Base-by-base conservation (phyloP, 1,140 invertebrate genomes). In the Phymorhynchus buccinoides region DNA sequence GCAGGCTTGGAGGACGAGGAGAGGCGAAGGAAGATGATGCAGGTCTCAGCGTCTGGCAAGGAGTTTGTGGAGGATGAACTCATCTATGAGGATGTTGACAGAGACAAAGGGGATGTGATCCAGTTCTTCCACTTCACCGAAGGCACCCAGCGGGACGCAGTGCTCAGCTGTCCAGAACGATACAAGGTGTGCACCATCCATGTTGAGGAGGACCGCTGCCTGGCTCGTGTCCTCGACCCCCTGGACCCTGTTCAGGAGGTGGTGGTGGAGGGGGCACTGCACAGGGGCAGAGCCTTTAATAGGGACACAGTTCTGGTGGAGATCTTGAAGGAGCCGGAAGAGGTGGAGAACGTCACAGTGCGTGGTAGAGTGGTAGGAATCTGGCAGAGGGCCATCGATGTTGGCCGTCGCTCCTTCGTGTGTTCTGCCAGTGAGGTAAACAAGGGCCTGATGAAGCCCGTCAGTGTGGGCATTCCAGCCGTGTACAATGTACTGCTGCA, bases 221-320 rank as follows among this genome's bases (percentile, higher is more conserved):
- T 37, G n/a, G 85, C 85, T 48, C 39, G 39, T 18, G 68, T 84
- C 16, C 52, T 86, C 42, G 52, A 79, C 1, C 78, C 85, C 27
- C 16, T 30, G 41, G 81, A 82, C n/a, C 41, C 52, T 12, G 16
- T 84, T 66, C 84, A 86, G 62, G 84, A 88, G 48, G 85, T 92
- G 27, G 81, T 88, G 30, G 89, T 93, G 14, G 85, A 85, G 35
- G 88, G 89, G 73, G 77, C 88, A 73, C 75, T 84, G 41, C 84
- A 85, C 52, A 89, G 91, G 84, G 92, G 92, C 22, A 89, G 88
- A 79, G 89, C 90, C 52, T 89, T 91, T 41, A 78, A 91, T 77
- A 86, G 84, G 41, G 92, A 93, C 86, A 88, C 89, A 66, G 91
- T 92, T 30, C 89, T 92, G 9, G 89, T 92, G 42, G 88, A 91